Evolutionary conservation across 2,888 invertebrate genomes (phyloP), one percentile per base, ranked within the genome.

Genomic region (Aplocera efformata): DNA sequence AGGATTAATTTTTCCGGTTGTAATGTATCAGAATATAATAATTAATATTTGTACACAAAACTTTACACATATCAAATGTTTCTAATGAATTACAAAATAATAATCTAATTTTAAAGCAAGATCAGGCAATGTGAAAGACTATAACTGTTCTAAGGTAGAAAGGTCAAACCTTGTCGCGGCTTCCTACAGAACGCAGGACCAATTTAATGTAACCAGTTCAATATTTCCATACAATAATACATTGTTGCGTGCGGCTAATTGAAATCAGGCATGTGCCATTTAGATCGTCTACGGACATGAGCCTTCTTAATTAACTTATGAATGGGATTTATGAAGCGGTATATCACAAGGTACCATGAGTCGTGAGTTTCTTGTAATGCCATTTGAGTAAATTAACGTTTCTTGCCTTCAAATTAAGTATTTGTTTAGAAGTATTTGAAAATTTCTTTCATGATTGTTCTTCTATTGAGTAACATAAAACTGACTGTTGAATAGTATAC

Each of bases 201-300:
- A 67, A 69, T 66, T 68, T 65, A 73, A 75, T 74, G 75, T 60
- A 80, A 75, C 69, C 72, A 69, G 77, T 69, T 54, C 80, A 73
- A 74, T 75, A 84, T 85, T 81, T 79, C 74, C 83, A 85, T 82
- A 85, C 81, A 83, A 84, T 82, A 74, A 75, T 69, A 74, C 75
- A 79, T 79, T 79, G 80, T 79, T 73, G 67, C 61, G 67, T 75
- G 69, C 54, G 61, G 64, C 67, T 80, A 81, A 83, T 80, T 79
- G 75, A 77, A 80, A 78, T 71, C 67, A 66, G 67, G 60, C 51
- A 56, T 59, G 60, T 60, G 58, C 57, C 50, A 58, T 60, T 50
- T 55, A 46, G 48, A 52, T 44, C 32, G 51, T 51, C 51, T 31
- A 36, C 30, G 38, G 38, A 41, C 41, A 42, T 48, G 40, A 28